Evolutionary conservation across 2,113 vertebrate genomes (phyloP).

Genomic region (Rhinoptilus africanus): DNA sequence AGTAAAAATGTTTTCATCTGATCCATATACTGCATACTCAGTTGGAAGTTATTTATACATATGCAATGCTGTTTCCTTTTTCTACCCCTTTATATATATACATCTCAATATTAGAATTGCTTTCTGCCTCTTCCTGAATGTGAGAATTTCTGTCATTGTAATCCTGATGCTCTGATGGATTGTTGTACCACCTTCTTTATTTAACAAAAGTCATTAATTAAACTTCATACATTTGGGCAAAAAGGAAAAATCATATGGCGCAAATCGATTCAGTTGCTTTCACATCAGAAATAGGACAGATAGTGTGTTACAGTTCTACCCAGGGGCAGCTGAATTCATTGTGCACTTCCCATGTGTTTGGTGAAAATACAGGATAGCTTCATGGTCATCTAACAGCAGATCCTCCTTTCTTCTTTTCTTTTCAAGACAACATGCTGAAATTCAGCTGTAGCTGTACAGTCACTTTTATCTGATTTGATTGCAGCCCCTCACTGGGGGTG

Average conservation of each 20-base stretch:
- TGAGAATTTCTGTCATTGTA: background rate
- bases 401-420: background rate
- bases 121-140: background rate
- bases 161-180: background rate
- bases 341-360: background rate
- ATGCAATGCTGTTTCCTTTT: background rate
- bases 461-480: background rate
- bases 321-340: background rate
- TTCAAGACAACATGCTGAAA: background rate
- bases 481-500: background rate
- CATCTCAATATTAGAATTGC: background rate
- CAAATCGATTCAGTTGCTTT: background rate
- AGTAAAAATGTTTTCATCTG: conserved; percentile 10
- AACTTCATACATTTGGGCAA: background rate
- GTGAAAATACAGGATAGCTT: background rate
- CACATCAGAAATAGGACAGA: background rate
- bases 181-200: background rate
- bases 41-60: conserved; percentile 40
- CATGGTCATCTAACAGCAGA: background rate
- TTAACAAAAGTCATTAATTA: background rate
- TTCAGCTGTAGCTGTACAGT: background rate
- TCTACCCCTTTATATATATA: background rate
- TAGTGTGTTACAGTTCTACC: background rate
- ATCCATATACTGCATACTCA: background rate
- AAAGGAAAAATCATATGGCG: background rate